Conservation (phyloP, 2,888 invertebrate species). For the Pinctada fucata region DNA sequence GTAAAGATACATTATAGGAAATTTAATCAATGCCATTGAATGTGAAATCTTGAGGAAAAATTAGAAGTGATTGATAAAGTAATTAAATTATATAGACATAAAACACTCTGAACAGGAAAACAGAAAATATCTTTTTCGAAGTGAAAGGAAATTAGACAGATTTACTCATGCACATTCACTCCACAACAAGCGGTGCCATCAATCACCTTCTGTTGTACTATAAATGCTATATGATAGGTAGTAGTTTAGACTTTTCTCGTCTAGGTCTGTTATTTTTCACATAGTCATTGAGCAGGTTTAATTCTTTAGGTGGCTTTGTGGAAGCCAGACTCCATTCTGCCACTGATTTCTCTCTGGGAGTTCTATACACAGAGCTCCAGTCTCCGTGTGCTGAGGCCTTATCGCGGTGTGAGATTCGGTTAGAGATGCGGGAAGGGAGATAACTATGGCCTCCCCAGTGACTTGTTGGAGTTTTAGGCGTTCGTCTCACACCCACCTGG, state of each 20-base stretch:
- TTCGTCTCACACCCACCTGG: conserved; percentile 1
- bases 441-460: conserved; percentile 3
- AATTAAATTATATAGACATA: too few species aligned
- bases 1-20: too few species aligned
- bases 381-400: conserved; percentile 23
- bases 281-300: conserved; percentile 25
- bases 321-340: conserved; percentile 31
- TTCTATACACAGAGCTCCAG: conserved; percentile 33
- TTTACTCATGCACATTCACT: background rate
- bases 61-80: too few species aligned
- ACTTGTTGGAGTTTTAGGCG: conserved; percentile 8
- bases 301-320: conserved; percentile 29
- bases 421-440: conserved; percentile 8
- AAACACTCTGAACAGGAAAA: too few species aligned
- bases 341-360: conserved; percentile 24
- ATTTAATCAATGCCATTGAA: too few species aligned
- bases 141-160: background rate
- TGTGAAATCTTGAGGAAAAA: too few species aligned
- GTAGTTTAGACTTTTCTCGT: conserved; percentile 33
- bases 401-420: conserved; percentile 5
- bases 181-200: too few species aligned
- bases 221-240: conserved; percentile 29
- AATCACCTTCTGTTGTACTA: too few species aligned
- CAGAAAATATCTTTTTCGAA: too few species aligned
- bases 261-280: conserved; percentile 27